These are phyloP conservation scores for Lepilemur ruficaudatus DNA, from an alignment of 2,797 vertebrate genomes.

Conservation along the genomic window DNA sequence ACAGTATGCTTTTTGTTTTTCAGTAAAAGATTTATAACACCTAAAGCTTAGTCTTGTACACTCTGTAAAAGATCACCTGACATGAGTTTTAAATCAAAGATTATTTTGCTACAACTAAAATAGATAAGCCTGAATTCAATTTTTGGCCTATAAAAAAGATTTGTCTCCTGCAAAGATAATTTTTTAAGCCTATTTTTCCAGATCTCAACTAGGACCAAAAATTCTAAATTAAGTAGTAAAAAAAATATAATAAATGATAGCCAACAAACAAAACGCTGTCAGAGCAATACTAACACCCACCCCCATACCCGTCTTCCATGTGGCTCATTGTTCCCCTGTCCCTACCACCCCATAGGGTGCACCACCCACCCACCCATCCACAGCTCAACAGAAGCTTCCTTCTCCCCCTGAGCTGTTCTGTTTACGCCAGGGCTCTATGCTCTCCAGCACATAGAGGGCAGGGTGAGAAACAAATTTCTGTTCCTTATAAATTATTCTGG, in stretches of 20 bases:
- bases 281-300: background rate
- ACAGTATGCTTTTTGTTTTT: background rate
- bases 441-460: background rate
- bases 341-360: rapidly evolving
- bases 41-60: background rate
- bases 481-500: background rate
- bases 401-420: background rate
- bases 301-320: background rate
- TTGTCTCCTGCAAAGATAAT: background rate
- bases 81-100: background rate
- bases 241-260: background rate
- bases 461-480: background rate
- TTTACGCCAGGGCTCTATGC: background rate
- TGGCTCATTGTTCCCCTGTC: background rate
- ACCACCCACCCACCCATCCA: no score
- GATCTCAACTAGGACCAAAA: background rate
- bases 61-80: background rate
- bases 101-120: background rate
- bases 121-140: background rate
- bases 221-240: slow-evolving; percentile 20
- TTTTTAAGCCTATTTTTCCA: background rate
- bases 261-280: background rate
- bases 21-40: background rate
- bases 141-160: background rate
- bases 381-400: background rate